phyloP scores from a whole-genome alignment of 1,140 invertebrate genomes.

The Heliconius congener region DNA sequence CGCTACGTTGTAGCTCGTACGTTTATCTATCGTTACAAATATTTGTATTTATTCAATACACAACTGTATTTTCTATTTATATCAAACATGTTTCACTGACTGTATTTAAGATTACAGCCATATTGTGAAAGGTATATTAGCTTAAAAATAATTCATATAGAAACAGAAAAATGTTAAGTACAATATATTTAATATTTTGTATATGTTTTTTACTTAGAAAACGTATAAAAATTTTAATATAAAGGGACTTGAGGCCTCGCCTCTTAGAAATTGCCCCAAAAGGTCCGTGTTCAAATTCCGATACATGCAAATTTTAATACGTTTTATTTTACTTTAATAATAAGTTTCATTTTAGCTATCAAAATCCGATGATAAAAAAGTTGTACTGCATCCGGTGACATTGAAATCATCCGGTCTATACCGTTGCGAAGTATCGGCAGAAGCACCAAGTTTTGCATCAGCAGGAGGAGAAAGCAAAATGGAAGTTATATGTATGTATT shows the following conservation, averaged over 20 bases:
- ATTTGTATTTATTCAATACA: slow-evolving; percentile 7
- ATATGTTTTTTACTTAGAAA: too few relatives aligned
- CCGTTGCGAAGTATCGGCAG: slow-evolving; percentile 87
- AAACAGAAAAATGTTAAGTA: too few relatives aligned
- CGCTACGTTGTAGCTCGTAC: not conserved
- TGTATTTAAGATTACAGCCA: not conserved
- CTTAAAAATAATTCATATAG: too few relatives aligned
- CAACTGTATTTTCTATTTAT: slow-evolving; percentile 6
- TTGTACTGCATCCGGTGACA: slow-evolving; percentile 83
- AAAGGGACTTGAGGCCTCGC: too few relatives aligned
- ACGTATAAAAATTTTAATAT: too few relatives aligned
- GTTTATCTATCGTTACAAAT: not conserved
- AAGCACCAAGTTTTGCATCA: slow-evolving; percentile 85
- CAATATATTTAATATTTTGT: too few relatives aligned
- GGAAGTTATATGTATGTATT: slow-evolving; percentile 86
- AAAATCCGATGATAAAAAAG: slow-evolving; percentile 81
- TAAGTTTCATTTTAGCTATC: slow-evolving; percentile 62
- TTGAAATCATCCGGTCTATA: slow-evolving; percentile 85
- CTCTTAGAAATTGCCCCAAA: too few relatives aligned
- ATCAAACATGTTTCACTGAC: not conserved
- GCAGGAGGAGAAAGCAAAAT: slow-evolving; percentile 83
- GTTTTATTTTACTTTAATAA: not conserved
- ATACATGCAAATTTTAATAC: too few relatives aligned
- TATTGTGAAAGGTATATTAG: not conserved
- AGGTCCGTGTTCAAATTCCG: too few relatives aligned